A percentile compares a stretch with the other conserved stretches of the same genome.
These are phyloP conservation scores for Conops quadrifasciatus DNA, from an alignment of 2,888 invertebrate species.

Conservation along the genomic window DNA sequence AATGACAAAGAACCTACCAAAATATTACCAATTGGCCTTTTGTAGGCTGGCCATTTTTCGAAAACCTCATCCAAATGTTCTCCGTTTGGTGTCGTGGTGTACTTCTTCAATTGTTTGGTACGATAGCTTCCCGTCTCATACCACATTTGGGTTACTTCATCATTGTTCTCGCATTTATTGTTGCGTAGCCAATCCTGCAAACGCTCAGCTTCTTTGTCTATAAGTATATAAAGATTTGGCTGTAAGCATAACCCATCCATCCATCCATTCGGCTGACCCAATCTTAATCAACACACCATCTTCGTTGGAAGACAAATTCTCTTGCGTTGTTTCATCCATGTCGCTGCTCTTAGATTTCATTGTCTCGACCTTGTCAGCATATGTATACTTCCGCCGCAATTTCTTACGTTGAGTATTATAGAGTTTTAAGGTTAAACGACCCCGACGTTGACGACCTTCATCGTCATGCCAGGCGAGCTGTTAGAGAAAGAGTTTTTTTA, in stretches of 20 bases:
- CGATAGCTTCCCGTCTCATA: conserved; percentile 25
- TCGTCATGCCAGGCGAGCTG: conserved; percentile 30
- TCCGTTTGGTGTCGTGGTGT: conserved; percentile 4
- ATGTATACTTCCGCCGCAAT: not conserved
- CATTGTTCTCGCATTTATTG: conserved; percentile 27
- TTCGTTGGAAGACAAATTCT: not conserved
- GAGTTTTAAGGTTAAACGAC: conserved; percentile 21
- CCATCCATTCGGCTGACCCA: not conserved
- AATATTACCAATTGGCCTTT: conserved; percentile 19
- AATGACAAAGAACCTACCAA: conserved; percentile 18
- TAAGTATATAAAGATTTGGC: not conserved
- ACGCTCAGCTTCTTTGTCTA: conserved; percentile 30
- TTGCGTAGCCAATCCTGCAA: conserved; percentile 23
- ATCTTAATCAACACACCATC: conserved; percentile 13
- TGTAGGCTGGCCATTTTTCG: conserved; percentile 30
- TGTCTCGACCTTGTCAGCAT: no score
- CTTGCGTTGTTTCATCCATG: conserved; percentile 20
- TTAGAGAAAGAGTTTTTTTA: not conserved
- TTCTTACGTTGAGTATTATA: conserved; percentile 25
- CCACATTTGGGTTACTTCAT: conserved; percentile 32
- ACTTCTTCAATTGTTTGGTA: conserved; percentile 17
- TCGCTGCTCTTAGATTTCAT: conserved; percentile 7
- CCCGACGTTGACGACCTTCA: conserved; percentile 21
- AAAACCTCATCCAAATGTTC: conserved; percentile 28
- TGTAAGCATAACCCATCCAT: no score